These are phyloP conservation scores for Epicauta chinensis DNA, from an alignment of 1,140 invertebrate genomes.

Conservation along the genomic window DNA sequence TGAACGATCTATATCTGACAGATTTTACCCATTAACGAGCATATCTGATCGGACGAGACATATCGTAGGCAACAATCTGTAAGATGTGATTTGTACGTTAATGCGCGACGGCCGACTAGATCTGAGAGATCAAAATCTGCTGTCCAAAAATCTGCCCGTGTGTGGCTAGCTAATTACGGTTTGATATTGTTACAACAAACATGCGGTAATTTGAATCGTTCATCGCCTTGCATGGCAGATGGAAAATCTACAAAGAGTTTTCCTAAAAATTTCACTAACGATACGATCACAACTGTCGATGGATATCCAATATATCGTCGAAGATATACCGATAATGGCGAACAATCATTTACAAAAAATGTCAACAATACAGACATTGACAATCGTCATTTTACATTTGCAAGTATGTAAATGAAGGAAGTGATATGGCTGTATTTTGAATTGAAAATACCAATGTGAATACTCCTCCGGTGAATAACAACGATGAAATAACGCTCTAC, in stretches of 20 bases:
- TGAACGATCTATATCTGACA: no score
- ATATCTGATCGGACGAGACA: no score
- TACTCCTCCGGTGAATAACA: conserved; percentile 8
- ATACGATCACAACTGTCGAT: conserved; percentile 3
- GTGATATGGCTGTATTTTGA: conserved; percentile 34
- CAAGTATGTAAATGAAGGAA: conserved; percentile 35
- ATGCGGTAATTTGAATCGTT: conserved; percentile 37
- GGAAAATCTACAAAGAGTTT: conserved; percentile 1
- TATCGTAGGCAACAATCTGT: no score
- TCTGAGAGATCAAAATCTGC: no score
- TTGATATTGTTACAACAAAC: conserved; percentile 35
- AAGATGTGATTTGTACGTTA: no score
- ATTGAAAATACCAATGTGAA: conserved; percentile 21
- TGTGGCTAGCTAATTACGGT: no score
- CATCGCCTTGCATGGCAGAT: conserved; percentile 39
- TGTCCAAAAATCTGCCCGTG: no score
- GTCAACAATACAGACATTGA: no score
- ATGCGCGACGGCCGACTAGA: no score
- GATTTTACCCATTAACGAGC: no score
- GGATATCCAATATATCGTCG: conserved; percentile 12
- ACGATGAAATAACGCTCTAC: conserved; percentile 40
- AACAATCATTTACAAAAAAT: background rate
- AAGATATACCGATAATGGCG: conserved; percentile 5
- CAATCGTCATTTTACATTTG: conserved; percentile 23
- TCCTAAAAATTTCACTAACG: background rate